Evolutionary conservation across 2,888 invertebrate species (phyloP).

Genomic region (Perithous albicinctus): DNA sequence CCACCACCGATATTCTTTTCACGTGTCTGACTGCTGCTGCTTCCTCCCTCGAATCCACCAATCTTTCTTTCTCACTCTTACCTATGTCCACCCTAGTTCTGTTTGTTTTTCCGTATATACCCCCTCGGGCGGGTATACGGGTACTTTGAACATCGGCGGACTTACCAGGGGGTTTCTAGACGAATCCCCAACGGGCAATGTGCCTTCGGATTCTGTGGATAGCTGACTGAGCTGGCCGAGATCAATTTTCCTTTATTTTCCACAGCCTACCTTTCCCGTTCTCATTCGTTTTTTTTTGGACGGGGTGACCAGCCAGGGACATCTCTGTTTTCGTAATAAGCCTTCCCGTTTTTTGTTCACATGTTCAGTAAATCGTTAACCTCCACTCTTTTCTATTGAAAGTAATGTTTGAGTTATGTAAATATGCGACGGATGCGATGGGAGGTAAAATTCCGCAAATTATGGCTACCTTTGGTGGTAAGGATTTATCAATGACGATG

Average conservation of each 20-base stretch:
- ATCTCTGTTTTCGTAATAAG: constrained; percentile 51
- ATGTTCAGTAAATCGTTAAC: constrained; percentile 31
- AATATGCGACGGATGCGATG: constrained; percentile 49
- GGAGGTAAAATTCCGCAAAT: constrained; percentile 49
- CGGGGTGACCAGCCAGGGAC: constrained; percentile 11
- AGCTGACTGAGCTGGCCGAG: constrained; percentile 4
- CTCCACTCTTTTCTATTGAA: background rate
- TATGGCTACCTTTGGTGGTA: constrained; percentile 38
- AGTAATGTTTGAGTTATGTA: constrained; percentile 45
- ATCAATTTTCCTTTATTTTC: constrained; percentile 54
- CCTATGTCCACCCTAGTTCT: constrained; percentile 30
- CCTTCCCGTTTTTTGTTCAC: constrained; percentile 6
- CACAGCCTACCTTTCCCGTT: constrained; percentile 4
- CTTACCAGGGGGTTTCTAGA: constrained; percentile 24
- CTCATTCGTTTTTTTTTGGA: background rate
- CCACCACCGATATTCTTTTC: constrained; percentile 60
- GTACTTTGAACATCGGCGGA: constrained; percentile 51
- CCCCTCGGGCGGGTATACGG: constrained; percentile 43
- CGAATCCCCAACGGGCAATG: constrained; percentile 24
- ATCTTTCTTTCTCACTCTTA: constrained; percentile 12
- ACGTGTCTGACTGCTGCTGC: constrained; percentile 59
- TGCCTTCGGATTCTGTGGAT: constrained; percentile 27
- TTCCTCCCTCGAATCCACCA: constrained; percentile 4
- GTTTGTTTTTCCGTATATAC: constrained; percentile 55
- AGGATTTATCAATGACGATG: constrained; percentile 34